A percentile compares a stretch with the other conserved stretches of the same genome.
Conservation (phyloP, 2,113 vertebrate species). For the Solea solea region DNA sequence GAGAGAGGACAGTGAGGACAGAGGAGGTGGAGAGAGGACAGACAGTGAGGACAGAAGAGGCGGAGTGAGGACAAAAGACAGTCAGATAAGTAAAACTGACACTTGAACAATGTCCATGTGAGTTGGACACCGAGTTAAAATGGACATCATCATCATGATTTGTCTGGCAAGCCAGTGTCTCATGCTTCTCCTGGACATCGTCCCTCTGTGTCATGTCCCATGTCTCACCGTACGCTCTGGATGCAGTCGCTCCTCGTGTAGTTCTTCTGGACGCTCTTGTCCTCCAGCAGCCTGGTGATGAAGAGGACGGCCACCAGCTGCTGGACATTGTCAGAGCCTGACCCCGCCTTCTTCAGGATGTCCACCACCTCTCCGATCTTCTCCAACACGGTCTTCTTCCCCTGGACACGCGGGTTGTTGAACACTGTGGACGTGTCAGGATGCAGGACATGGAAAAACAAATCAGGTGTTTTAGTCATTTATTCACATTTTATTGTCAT, state of each 20-base stretch:
- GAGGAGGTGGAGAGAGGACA: not conserved
- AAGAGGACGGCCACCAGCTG: conserved; percentile 83
- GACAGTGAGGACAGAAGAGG: not conserved
- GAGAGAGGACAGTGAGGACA: conserved; percentile 50
- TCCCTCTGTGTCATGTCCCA: too few species aligned
- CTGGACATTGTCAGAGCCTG: conserved; percentile 72
- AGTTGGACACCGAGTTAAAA: too few species aligned
- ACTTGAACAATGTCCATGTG: too few species aligned
- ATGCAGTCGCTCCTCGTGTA: conserved; percentile 71
- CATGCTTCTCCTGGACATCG: too few species aligned
- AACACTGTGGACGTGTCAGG: conserved; percentile 67
- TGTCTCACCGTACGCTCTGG: conserved; percentile 77
- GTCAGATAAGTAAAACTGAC: not conserved
- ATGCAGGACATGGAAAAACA: not conserved
- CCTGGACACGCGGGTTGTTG: conserved; percentile 73
- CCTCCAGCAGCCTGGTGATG: conserved; percentile 84
- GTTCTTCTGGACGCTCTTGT: conserved; percentile 77
- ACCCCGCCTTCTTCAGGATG: conserved; percentile 81
- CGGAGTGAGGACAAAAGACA: too few species aligned
- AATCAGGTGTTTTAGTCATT: not conserved
- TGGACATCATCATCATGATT: too few species aligned
- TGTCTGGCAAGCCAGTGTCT: too few species aligned
- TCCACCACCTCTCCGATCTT: conserved; percentile 81
- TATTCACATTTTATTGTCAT: too few species aligned
- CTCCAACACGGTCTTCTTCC: conserved; percentile 81